Base-by-base conservation (phyloP, 2,113 vertebrate species). In the Tautogolabrus adspersus region DNA sequence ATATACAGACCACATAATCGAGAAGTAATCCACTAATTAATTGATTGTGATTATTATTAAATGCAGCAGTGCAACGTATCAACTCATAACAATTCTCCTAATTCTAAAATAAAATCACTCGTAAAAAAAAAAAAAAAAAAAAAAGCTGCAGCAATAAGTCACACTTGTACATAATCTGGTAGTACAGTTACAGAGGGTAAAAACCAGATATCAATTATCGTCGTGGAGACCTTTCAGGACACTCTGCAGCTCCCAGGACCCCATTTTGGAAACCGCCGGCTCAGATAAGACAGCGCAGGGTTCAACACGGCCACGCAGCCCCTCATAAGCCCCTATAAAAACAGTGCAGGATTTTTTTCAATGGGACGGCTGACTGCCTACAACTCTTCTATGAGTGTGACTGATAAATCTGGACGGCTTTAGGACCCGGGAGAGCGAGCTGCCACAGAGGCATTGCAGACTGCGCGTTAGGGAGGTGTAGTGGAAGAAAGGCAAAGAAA, bases 401-500 rank as follows among this genome's bases (percentile, higher is more conserved):
- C 26, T 22, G 46, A 11, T 55, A 51, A 7, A 1, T 0, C 0
- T 0, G 0, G 65, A 46, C 76, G 92, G 93, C 94, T 12, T 23
- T 94, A 95, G 94, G 94, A 94, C 94, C 94, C 88, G 73, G 92
- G 73, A 86, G 85, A 62, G 42, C 26, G n/a, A 12, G 63, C 79
- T 67, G 86, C 89, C 81, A 92, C 87, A 88, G 90, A 87, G 91
- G 89, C 93, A 87, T 79, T 88, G 90, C 93, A 92, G 93, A 89
- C 90, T 84, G 89, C 86, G 86, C 93, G 92, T 92, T 92, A 88
- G 94, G 93, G 92, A 95, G 94, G 93, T 93, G 93, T 92, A 94
- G 94, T 95, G 92, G 93, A 94, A 94, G 93, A 94, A 93, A 94
- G 90, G 93, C 93, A 89, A 93, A 93, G 93, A 94, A 89, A 92